Evolutionary conservation across 2,888 invertebrate species (phyloP).

Genomic region (Rhagophthalmus giganteus): DNA sequence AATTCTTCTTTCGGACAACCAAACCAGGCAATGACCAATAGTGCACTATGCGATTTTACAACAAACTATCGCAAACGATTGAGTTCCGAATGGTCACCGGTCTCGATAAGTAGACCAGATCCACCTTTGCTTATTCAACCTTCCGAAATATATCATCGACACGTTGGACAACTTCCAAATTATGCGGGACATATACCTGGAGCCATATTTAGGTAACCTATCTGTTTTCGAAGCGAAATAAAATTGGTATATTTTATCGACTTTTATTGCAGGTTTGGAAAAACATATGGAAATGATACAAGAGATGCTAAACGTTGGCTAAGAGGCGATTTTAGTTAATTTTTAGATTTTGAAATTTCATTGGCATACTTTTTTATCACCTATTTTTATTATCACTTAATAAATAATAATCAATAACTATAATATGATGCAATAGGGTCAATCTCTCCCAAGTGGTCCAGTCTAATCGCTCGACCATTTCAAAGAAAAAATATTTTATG

Average conservation of each 20-base stretch:
- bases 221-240: too few species aligned
- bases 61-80: constrained; percentile 72
- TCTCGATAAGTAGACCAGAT: constrained; percentile 59
- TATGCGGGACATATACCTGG: constrained; percentile 82
- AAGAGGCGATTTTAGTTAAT: constrained; percentile 61
- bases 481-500: too few species aligned
- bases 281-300: constrained; percentile 75
- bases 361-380: too few species aligned
- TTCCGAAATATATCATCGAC: constrained; percentile 71
- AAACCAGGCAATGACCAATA: constrained; percentile 68
- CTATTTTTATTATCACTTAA: too few species aligned
- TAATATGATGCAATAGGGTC: too few species aligned
- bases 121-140: constrained; percentile 58
- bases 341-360: too few species aligned
- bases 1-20: constrained; percentile 67
- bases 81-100: constrained; percentile 76
- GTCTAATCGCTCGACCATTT: too few species aligned
- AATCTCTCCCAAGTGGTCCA: too few species aligned
- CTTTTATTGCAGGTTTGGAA: constrained; percentile 64
- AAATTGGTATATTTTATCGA: neutral
- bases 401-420: too few species aligned
- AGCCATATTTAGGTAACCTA: constrained; percentile 64
- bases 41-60: constrained; percentile 74
- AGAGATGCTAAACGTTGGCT: constrained; percentile 75
- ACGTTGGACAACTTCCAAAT: constrained; percentile 74